Percentiles rank a stretch among this genome's conserved stretches.
Conservation (phyloP, 2,888 invertebrate genomes). For the Thymelicus lineola region DNA sequence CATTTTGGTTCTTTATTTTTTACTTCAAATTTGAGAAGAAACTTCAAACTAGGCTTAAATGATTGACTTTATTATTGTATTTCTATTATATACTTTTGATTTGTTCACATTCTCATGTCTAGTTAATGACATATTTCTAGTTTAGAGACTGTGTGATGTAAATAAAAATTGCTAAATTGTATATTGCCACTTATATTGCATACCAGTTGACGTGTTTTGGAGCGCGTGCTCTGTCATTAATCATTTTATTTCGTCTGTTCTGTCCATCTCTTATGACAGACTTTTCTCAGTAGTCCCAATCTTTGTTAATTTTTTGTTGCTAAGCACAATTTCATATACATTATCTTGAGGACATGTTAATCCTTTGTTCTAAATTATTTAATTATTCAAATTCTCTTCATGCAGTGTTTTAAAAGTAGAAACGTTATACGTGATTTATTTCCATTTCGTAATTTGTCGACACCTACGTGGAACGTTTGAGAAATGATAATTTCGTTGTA, state of each 20-base stretch:
- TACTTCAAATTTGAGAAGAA: too few species aligned
- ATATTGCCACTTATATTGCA: too few species aligned
- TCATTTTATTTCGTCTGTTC: slow-evolving; percentile 12
- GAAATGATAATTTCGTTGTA: slow-evolving; percentile 51
- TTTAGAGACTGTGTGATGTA: slow-evolving; percentile 5
- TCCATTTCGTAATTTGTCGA: slow-evolving; percentile 24
- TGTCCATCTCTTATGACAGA: background rate
- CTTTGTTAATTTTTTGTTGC: background rate
- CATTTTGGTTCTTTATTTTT: too few species aligned
- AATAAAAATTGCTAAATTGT: slow-evolving; percentile 1
- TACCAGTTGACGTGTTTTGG: slow-evolving; percentile 15
- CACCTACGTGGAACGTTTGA: slow-evolving; percentile 26
- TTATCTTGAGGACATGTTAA: background rate
- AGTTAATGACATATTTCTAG: background rate
- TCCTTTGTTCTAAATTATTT: background rate
- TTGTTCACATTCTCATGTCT: slow-evolving; percentile 8
- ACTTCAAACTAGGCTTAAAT: too few species aligned
- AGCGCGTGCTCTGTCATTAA: slow-evolving; percentile 8
- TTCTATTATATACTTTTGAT: slow-evolving; percentile 4
- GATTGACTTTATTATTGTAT: too few species aligned
- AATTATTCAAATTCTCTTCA: background rate
- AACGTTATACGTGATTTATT: slow-evolving; percentile 33
- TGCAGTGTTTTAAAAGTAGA: background rate
- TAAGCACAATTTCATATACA: background rate
- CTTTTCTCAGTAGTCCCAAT: background rate